Evolutionary conservation across 2,797 vertebrate species (phyloP), one percentile per base, ranked within the genome.

Genomic region (Borostomias antarcticus): DNA sequence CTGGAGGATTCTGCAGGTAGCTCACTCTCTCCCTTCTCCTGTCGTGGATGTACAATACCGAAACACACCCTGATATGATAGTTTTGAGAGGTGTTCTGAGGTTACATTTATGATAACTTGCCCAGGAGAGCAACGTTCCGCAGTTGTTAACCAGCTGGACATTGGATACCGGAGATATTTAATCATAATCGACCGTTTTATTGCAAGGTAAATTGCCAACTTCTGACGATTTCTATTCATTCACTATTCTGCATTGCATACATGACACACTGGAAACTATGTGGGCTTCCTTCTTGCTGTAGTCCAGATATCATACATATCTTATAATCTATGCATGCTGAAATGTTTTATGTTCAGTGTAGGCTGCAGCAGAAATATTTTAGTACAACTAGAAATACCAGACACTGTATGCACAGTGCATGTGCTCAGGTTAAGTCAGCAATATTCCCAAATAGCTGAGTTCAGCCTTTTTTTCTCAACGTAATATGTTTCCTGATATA

Each of bases 1-100:
- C 37, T 59, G 15, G 37, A 28, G 1, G 25, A 40, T 67, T 53
- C 40, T 40, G n/a, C 37, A 59, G 58, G 23, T 11, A 50, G 15
- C 17, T 25, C 61, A 65, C 28, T 48, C 7, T 8, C 25, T 28
- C 35, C 40, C 26, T 47, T 19, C 10, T 25, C 13, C 21, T 48
- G 30, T 76, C 21, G 26, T 66, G 72, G 78, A 80, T 78, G 79
- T 57, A 47, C 25, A 37, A 66, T 32, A 43, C n/a, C 21, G 47
- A 2, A 37, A 26, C 62, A 45, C 66, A 32, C 50, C 64, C 58
- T 58, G 32, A 30, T 72, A 54, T 68, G 13, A 64, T 64, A 26
- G 23, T 28, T 43, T 29, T 7, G 35, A 3, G 15, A 40, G 21
- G 15, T 59, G 23, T 40, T 40, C 23, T 32, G 53, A 56, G 23